Evolutionary conservation across 1,140 invertebrate species (phyloP).

Genomic region (Archegozetes longisetosus): DNA sequence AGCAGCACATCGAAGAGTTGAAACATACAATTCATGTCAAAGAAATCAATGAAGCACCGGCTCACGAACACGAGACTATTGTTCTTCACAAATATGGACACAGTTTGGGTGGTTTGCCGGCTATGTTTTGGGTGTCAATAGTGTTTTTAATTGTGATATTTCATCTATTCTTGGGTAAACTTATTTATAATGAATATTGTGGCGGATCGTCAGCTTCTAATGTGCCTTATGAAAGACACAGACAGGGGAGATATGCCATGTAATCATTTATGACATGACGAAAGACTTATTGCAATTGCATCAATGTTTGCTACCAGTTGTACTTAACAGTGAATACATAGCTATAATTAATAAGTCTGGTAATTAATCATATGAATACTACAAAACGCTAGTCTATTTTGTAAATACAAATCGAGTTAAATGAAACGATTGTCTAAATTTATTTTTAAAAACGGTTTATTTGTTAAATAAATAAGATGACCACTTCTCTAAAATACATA

Average conservation of each 20-base stretch:
- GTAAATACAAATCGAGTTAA: too few species aligned
- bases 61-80: slow-evolving; percentile 80
- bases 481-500: too few species aligned
- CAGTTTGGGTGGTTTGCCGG: slow-evolving; percentile 70
- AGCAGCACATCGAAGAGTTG: slow-evolving; percentile 75
- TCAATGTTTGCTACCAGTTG: not conserved
- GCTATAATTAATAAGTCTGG: too few species aligned
- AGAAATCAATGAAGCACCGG: slow-evolving; percentile 72
- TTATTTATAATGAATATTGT: slow-evolving; percentile 44
- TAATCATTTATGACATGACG: not conserved
- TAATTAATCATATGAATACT: too few species aligned
- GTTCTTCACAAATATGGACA: slow-evolving; percentile 81
- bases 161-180: slow-evolving; percentile 81
- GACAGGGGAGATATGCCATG: slow-evolving; percentile 8
- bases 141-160: slow-evolving; percentile 76
- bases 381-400: too few species aligned
- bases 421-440: too few species aligned
- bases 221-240: slow-evolving; percentile 7
- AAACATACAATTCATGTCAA: slow-evolving; percentile 78
- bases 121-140: slow-evolving; percentile 81
- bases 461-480: too few species aligned
- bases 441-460: too few species aligned
- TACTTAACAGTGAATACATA: too few species aligned
- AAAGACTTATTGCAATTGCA: not conserved
- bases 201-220: not conserved